Base-by-base conservation (phyloP, 1,140 invertebrate genomes). In the Euglossa dilemma region DNA sequence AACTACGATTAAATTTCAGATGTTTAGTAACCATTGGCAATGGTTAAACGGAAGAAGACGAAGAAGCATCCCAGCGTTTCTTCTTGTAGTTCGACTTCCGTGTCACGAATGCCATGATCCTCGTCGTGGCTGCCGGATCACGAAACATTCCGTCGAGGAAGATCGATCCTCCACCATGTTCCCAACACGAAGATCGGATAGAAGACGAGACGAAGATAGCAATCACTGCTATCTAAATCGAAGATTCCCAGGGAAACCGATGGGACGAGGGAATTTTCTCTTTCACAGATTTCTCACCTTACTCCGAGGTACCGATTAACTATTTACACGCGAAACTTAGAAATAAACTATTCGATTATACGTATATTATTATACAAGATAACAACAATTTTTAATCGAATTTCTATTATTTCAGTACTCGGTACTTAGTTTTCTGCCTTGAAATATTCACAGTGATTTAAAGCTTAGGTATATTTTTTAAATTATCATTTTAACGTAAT, bases 91-190 rank as follows among this genome's bases (percentile, higher is more conserved):
- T 80, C 73, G 79, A 84, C 87, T 92, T 92, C 91, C 90, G 90
- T 90, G 88, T 92, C 89, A 89, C 90, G 91, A 91, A 64, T 85
- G 54, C 80, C 84, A 89, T 88, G 90, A 91, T 90, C 83, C 86
- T 85, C 80, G 61, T 77, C 78, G 78, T 64, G 64, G 72, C 73
- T 88, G 89, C 85, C 57, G 73, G 80, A 85, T 91, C 89, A 86
- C 90, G 90, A 90, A 90, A 61, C 80, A 56, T 75, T 71, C 73
- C 59, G 64, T 54, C 28, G 45, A 57, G 56, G 23, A 73, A 71
- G 57, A 79, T 72, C 76, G 71, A 85, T 80, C 69, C 63, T 66
- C 69, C 23, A 56, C 47, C 16, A 81, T 74, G 50, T 57, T 82
- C 61, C 61, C 57, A 16, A 56, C 52, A 43, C 52, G 52, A 61